phyloP scores from a whole-genome alignment of 1,140 invertebrate species.

The Drosophila micromelanica region DNA sequence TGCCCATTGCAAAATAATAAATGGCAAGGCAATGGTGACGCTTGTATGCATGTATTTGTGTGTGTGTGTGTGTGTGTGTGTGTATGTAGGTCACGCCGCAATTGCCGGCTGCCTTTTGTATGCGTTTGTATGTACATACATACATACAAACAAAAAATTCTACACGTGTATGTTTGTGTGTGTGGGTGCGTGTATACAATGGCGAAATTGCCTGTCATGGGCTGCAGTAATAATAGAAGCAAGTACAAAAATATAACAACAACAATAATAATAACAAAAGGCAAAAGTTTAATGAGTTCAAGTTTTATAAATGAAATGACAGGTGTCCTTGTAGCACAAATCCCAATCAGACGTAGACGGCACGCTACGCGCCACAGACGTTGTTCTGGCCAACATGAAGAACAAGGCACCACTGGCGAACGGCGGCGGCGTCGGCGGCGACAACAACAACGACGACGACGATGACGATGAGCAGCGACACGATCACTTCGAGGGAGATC shows the following conservation, averaged over 20 bases:
- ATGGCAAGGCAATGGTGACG: constrained; percentile 34
- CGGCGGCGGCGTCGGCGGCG: too few relatives aligned
- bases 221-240: constrained; percentile 40
- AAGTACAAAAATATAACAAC: constrained; percentile 32
- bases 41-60: constrained; percentile 6
- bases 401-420: constrained; percentile 21
- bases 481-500: constrained; percentile 67
- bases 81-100: constrained; percentile 40
- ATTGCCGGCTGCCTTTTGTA: constrained; percentile 34
- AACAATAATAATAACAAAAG: constrained; percentile 48
- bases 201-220: constrained; percentile 70
- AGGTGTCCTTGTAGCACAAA: constrained; percentile 58
- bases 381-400: constrained; percentile 46
- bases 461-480: constrained; percentile 38
- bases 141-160: too few relatives aligned
- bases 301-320: constrained; percentile 75
- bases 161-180: not conserved
- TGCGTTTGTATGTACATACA: constrained; percentile 21
- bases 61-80: constrained; percentile 12
- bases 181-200: constrained; percentile 37
- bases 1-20: constrained; percentile 48
- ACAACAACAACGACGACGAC: constrained; percentile 8
- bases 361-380: constrained; percentile 61
- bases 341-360: constrained; percentile 51
- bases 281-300: constrained; percentile 81